These are phyloP conservation scores for Epirrhoe alternata DNA, from an alignment of 2,888 invertebrate species.

Conservation along the genomic window DNA sequence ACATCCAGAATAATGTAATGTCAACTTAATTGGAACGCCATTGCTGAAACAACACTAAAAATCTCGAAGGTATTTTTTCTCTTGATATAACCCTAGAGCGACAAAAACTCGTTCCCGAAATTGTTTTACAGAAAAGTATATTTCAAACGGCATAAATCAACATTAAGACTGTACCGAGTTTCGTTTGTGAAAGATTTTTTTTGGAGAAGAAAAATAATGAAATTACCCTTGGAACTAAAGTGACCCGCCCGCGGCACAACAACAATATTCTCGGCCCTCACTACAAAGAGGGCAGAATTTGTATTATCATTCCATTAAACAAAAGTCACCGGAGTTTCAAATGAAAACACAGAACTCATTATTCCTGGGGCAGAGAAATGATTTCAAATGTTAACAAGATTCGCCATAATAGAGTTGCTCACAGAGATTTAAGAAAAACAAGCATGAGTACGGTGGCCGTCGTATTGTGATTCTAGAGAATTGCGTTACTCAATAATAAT, in stretches of 20 bases:
- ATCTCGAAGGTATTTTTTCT: conserved; percentile 31
- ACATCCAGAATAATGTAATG: conserved; percentile 41
- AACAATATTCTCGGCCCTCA: conserved; percentile 77
- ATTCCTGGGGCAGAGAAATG: conserved; percentile 80
- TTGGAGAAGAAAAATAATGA: conserved; percentile 69
- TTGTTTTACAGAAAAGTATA: conserved; percentile 62
- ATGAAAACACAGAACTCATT: conserved; percentile 84
- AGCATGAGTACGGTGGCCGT: conserved; percentile 60
- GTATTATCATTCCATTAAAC: conserved; percentile 85
- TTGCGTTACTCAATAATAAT: conserved; percentile 57
- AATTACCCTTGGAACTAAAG: conserved; percentile 80
- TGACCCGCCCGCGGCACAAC: conserved; percentile 79
- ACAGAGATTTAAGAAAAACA: conserved; percentile 83
- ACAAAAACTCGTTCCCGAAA: conserved; percentile 51
- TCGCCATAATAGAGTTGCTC: conserved; percentile 81
- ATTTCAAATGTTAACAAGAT: conserved; percentile 85
- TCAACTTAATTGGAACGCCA: conserved; percentile 33
- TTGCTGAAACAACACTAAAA: conserved; percentile 31
- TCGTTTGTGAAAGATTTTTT: conserved; percentile 69
- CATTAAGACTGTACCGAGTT: conserved; percentile 69
- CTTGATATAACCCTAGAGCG: conserved; percentile 37
- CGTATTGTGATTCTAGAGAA: conserved; percentile 64
- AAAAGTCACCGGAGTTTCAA: conserved; percentile 84
- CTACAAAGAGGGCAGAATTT: conserved; percentile 82
- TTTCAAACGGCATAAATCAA: conserved; percentile 68